Conservation (phyloP, 2,113 vertebrate genomes). For the Egretta garzetta region DNA sequence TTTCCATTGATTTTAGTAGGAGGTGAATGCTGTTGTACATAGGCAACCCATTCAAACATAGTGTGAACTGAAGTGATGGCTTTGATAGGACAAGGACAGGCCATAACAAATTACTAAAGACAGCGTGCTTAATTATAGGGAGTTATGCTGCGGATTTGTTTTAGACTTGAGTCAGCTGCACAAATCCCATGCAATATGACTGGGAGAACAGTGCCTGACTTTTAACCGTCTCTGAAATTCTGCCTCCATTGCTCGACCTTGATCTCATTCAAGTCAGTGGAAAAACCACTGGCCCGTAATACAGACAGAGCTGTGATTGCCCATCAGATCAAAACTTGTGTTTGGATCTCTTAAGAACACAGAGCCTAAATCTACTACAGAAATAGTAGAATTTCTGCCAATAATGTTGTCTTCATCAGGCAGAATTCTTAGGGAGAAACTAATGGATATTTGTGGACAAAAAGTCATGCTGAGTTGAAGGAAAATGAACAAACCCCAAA, state of each 20-base stretch:
- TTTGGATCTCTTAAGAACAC: neutral
- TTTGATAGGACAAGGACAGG: neutral
- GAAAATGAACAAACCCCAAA: neutral
- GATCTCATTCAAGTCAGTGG: neutral
- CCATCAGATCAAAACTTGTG: neutral
- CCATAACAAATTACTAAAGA: neutral
- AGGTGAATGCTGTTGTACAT: neutral
- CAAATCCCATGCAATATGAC: accelerated
- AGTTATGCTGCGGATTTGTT: neutral
- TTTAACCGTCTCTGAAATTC: neutral
- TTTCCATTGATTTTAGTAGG: neutral
- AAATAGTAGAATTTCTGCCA: neutral
- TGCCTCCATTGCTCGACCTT: neutral
- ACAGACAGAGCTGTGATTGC: neutral
- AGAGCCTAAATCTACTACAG: neutral
- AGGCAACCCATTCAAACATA: neutral
- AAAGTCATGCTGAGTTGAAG: neutral
- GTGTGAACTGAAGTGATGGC: neutral
- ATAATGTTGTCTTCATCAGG: neutral
- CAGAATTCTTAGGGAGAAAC: neutral
- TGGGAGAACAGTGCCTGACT: neutral
- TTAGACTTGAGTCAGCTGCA: neutral
- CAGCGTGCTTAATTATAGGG: neutral
- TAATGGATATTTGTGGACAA: neutral
- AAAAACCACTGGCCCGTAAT: neutral